Percentiles rank a stretch among this genome's conserved stretches.
Conservation (phyloP, 2,888 invertebrate species). For the Agrotis exclamationis region DNA sequence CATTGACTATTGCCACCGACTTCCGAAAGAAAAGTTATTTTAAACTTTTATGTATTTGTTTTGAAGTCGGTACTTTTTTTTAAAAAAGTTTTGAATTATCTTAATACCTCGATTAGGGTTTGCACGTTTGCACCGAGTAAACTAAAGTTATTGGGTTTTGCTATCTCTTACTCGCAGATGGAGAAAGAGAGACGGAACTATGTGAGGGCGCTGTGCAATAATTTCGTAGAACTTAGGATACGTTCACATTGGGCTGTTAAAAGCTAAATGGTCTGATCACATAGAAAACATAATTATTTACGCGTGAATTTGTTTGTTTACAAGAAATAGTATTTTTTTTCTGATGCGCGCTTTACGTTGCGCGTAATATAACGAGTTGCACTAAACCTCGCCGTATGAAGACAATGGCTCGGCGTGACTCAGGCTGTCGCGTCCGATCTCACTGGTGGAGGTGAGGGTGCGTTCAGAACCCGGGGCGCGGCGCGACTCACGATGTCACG, state of each 20-base stretch:
- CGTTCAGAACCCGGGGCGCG: no score
- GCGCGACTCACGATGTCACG: no score
- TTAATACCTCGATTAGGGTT: conserved; percentile 1
- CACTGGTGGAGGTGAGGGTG: no score
- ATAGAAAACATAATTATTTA: not conserved
- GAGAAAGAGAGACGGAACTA: not conserved
- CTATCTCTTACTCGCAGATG: not conserved
- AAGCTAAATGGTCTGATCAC: not conserved
- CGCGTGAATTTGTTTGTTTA: not conserved
- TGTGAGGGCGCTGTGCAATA: not conserved
- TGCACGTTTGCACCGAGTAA: not conserved
- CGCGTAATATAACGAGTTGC: no score
- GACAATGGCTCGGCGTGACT: no score
- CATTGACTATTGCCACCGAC: no score
- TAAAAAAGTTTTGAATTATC: conserved; percentile 22
- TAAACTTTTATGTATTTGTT: no score
- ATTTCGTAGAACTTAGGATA: not conserved
- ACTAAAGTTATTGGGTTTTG: not conserved
- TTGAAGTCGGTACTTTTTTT: no score
- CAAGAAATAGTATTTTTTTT: not conserved
- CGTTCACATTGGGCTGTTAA: not conserved
- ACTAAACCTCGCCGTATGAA: no score
- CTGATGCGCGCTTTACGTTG: no score
- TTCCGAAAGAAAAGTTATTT: no score
- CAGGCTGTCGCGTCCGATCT: no score